A percentile compares a stretch with the other conserved stretches of the same genome.
Conservation (phyloP, 2,888 invertebrate species). For the Drosophila limbata region DNA sequence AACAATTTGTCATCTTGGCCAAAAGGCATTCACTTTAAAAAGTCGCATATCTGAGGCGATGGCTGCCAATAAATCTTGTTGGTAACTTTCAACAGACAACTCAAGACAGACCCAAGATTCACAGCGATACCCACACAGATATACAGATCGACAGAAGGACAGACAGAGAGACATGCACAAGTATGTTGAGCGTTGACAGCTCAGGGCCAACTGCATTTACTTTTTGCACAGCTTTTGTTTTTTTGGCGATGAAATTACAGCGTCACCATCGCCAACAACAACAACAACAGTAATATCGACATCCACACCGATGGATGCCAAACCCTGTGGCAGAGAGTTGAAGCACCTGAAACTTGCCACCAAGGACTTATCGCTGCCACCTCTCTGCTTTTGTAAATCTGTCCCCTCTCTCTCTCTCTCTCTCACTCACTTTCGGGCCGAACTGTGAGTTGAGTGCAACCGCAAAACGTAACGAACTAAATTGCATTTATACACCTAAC, state of each 20-base stretch:
- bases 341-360: conserved; percentile 72
- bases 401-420: not conserved
- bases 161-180: not conserved
- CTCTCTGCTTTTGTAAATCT: conserved; percentile 7
- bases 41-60: conserved; percentile 57
- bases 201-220: conserved; percentile 80
- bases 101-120: conserved; percentile 46
- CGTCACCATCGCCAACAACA: conserved; percentile 50
- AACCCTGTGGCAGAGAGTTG: conserved; percentile 61
- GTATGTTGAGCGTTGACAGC: conserved; percentile 63
- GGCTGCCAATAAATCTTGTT: conserved; percentile 73
- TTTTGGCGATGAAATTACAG: conserved; percentile 75
- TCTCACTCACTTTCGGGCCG: not conserved
- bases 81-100: conserved; percentile 69
- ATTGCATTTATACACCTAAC: conserved; percentile 77
- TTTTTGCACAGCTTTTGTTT: conserved; percentile 51
- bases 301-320: conserved; percentile 31
- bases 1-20: conserved; percentile 69
- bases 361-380: conserved; percentile 65
- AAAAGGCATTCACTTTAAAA: conserved; percentile 77
- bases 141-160: conserved; percentile 6
- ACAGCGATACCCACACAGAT: conserved; percentile 30
- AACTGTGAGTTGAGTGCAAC: conserved; percentile 49
- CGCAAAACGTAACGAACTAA: conserved; percentile 78
- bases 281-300: conserved; percentile 36